Evolutionary conservation across 2,797 vertebrate genomes (phyloP).

Genomic region (Pitangus sulphuratus): DNA sequence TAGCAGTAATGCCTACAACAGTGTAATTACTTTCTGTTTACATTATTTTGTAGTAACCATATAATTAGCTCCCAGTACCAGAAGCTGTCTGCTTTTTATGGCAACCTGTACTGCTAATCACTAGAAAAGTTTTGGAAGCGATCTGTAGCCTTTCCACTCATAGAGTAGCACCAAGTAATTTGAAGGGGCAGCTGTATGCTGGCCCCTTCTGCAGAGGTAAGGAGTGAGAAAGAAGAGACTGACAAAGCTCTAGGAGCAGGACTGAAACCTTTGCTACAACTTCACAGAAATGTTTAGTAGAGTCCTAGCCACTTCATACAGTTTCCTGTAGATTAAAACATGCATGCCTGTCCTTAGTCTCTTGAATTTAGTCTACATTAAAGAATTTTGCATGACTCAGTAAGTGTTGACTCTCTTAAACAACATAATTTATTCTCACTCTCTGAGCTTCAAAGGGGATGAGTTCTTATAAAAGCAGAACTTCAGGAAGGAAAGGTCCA

Average conservation of each 20-base stretch:
- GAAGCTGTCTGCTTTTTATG: constrained; percentile 45
- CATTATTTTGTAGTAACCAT: constrained; percentile 27
- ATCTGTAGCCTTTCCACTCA: background rate
- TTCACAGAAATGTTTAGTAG: background rate
- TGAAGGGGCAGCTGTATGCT: background rate
- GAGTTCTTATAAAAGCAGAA: background rate
- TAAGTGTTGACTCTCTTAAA: background rate
- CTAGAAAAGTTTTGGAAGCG: constrained; percentile 21
- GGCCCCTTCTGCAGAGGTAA: background rate
- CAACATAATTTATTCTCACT: background rate
- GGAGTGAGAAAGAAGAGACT: background rate
- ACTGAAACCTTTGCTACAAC: background rate
- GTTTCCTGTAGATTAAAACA: background rate
- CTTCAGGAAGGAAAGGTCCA: constrained; percentile 16
- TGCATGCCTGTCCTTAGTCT: background rate
- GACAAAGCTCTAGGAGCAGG: background rate
- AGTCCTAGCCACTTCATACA: background rate
- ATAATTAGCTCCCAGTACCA: constrained; percentile 47
- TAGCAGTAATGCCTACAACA: constrained; percentile 53
- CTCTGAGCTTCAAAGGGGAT: background rate
- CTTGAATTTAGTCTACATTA: background rate
- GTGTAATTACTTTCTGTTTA: constrained; percentile 1
- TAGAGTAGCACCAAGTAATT: background rate
- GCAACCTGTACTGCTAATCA: constrained; percentile 45
- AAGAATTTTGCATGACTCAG: background rate